A percentile compares a stretch with the other conserved stretches of the same genome.
Evolutionary conservation across 35 echinoderm and acorn worm genomes (phyloP).

Genomic region (Lytechinus variegatus): DNA sequence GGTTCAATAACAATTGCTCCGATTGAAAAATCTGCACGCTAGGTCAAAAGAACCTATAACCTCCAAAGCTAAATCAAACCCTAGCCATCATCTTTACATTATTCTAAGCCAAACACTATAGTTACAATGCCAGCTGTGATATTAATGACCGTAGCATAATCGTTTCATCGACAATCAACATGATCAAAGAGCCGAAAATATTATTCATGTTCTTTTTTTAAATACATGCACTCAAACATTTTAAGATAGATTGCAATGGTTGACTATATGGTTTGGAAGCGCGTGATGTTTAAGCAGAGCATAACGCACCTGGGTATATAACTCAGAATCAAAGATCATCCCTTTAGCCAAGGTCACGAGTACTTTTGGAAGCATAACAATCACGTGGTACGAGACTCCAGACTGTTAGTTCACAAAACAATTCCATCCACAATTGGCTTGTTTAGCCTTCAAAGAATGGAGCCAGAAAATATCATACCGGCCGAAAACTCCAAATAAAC

Average conservation of each 20-base stretch:
- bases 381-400: constrained; percentile 40
- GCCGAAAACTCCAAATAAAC: constrained; percentile 24
- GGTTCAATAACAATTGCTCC: too few relatives aligned
- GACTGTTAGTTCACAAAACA: constrained; percentile 45
- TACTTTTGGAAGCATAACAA: constrained; percentile 19
- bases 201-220: background rate
- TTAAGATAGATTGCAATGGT: background rate
- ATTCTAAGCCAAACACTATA: too few relatives aligned
- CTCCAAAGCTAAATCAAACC: too few relatives aligned
- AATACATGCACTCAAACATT: background rate
- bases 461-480: constrained; percentile 29
- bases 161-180: too few relatives aligned
- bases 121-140: too few relatives aligned
- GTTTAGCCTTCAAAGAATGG: constrained; percentile 28
- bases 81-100: too few relatives aligned
- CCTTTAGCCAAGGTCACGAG: background rate
- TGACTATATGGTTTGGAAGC: background rate
- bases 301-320: background rate
- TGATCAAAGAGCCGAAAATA: background rate
- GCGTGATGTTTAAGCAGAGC: background rate
- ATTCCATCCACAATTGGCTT: constrained; percentile 33
- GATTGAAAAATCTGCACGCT: too few relatives aligned
- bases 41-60: too few relatives aligned
- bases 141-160: too few relatives aligned
- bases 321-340: background rate